phyloP scores from a whole-genome alignment of 1,140 invertebrate genomes.

The Cardiocondyla obscurior region DNA sequence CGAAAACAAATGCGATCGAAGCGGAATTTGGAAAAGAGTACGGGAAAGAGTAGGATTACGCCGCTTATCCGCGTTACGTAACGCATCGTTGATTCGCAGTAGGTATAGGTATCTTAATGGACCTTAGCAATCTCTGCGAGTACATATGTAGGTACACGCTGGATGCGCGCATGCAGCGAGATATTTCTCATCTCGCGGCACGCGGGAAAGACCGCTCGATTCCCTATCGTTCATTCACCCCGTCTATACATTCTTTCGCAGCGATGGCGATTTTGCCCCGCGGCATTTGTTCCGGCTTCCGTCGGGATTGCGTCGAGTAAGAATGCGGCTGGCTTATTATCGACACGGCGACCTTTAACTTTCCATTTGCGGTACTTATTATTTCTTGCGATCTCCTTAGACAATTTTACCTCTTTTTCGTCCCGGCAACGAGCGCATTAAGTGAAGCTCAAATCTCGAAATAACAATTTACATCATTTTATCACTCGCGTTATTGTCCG shows the following conservation, averaged over 20 bases:
- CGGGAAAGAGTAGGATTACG: not conserved
- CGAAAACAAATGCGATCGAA: not conserved
- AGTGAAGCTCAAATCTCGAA: too few relatives aligned
- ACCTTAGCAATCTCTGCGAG: not conserved
- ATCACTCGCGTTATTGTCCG: too few relatives aligned
- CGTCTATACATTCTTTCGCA: constrained; percentile 47
- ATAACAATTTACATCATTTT: too few relatives aligned
- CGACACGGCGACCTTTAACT: too few relatives aligned
- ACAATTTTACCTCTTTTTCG: too few relatives aligned
- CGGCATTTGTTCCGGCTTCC: not conserved
- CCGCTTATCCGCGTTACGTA: not conserved
- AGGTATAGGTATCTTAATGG: constrained; percentile 24
- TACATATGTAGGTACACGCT: not conserved
- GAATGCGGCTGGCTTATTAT: not conserved
- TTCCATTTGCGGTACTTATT: too few relatives aligned
- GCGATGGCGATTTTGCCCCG: constrained; percentile 46
- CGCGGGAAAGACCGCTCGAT: constrained; percentile 34
- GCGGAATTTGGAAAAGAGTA: not conserved
- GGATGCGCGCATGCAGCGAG: not conserved
- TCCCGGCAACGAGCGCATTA: too few relatives aligned
- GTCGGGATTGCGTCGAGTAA: constrained; percentile 17
- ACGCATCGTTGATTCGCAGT: constrained; percentile 10
- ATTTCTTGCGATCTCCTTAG: too few relatives aligned
- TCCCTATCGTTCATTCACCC: constrained; percentile 65
- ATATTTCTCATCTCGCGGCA: constrained; percentile 36